Evolutionary conservation across 2,797 vertebrate species (phyloP).

Genomic region (Anguilla obscura): DNA sequence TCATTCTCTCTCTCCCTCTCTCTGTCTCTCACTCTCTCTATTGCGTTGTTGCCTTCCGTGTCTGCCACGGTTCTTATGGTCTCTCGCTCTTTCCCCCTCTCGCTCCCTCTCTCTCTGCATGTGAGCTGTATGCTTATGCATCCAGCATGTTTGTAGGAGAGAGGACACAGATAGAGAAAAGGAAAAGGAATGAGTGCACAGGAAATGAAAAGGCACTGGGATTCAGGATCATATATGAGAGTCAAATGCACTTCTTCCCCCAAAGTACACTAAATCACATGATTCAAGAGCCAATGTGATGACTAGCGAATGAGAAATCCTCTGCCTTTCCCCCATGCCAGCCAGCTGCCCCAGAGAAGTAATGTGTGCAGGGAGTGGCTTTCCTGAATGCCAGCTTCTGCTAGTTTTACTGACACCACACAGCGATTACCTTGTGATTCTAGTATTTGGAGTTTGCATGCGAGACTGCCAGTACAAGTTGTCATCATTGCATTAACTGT

Average conservation of each 20-base stretch:
- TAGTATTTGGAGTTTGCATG: not conserved
- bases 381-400: not conserved
- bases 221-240: not conserved
- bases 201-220: not conserved
- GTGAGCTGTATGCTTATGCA: not conserved
- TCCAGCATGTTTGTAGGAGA: not conserved
- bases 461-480: not conserved
- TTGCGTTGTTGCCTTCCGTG: slow-evolving; percentile 15
- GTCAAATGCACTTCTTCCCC: not conserved
- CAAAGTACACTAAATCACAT: slow-evolving; percentile 1
- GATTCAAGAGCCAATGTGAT: not conserved
- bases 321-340: not conserved
- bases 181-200: not conserved
- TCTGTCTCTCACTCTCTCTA: slow-evolving; percentile 22
- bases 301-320: not conserved
- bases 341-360: not conserved
- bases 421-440: not conserved
- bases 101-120: slow-evolving; percentile 36
- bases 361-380: not conserved
- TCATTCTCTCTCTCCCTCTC: slow-evolving; percentile 9
- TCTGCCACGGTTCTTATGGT: not conserved
- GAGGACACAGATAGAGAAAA: not conserved
- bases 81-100: slow-evolving; percentile 46
- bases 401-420: not conserved
- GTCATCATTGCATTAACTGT: not conserved